These are phyloP conservation scores for Pipistrellus nathusii DNA, from an alignment of 2,797 vertebrate genomes.

Conservation along the genomic window DNA sequence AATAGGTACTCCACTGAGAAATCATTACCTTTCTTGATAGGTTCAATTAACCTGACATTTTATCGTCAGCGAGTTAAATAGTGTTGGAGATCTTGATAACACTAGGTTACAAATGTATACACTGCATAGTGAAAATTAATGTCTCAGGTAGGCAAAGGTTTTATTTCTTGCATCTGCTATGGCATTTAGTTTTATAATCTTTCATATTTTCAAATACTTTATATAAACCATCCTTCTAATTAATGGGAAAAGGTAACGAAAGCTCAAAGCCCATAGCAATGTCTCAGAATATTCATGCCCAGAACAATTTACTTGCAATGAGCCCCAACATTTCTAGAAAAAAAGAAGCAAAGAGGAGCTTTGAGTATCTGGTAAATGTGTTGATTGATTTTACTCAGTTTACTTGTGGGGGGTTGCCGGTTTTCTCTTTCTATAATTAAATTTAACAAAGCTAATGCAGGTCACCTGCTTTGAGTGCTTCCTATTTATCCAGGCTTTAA, in stretches of 20 bases:
- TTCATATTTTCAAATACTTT: conserved; percentile 47
- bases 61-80: neutral
- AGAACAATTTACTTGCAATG: neutral
- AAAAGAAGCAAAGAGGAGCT: neutral
- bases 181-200: conserved; percentile 12
- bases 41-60: conserved; percentile 55
- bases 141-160: neutral
- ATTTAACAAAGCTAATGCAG: conserved; percentile 39
- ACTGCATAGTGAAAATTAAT: neutral
- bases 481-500: neutral
- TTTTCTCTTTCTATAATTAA: conserved; percentile 46
- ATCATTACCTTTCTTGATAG: conserved; percentile 42
- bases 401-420: neutral
- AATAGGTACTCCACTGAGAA: conserved; percentile 48
- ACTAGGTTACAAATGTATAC: neutral
- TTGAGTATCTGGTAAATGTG: neutral
- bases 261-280: neutral
- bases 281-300: neutral
- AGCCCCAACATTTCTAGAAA: neutral
- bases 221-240: neutral
- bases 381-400: conserved; percentile 12
- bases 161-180: conserved; percentile 35
- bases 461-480: neutral
- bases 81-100: neutral
- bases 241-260: conserved; percentile 12